Percentiles rank a stretch among this genome's conserved stretches.
Conservation (phyloP, 2,888 invertebrate species). For the Margaritifera margaritifera region DNA sequence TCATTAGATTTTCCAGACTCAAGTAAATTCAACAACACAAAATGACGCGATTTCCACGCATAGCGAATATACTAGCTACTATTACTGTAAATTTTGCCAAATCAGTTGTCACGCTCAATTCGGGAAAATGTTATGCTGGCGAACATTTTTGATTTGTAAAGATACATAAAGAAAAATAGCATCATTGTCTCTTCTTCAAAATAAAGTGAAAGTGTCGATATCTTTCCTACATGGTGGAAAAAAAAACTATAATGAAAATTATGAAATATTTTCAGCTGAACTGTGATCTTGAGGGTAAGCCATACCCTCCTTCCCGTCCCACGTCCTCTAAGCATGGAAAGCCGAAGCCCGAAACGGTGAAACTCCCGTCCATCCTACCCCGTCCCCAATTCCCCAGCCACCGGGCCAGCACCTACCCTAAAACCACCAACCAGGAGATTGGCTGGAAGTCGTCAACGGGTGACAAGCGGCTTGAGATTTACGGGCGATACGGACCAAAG, state of each 20-base stretch:
- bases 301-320: conserved; percentile 6
- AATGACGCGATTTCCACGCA: too few species aligned
- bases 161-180: neutral
- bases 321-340: neutral
- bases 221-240: too few species aligned
- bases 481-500: conserved; percentile 25
- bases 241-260: neutral
- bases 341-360: neutral
- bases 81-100: neutral
- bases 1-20: too few species aligned
- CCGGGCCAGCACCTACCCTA: conserved; percentile 28
- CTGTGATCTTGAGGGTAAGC: conserved; percentile 25
- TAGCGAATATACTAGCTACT: too few species aligned
- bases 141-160: neutral
- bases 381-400: conserved; percentile 32
- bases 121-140: neutral
- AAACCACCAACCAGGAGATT: conserved; percentile 44
- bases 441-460: conserved; percentile 42
- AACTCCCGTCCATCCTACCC: conserved; percentile 17
- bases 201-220: neutral
- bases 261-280: conserved; percentile 30
- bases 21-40: too few species aligned
- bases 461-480: conserved; percentile 16
- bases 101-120: neutral
- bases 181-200: neutral